These are phyloP conservation scores for Pseudochirops corinnae DNA, from an alignment of 2,797 vertebrate genomes.

Conservation along the genomic window DNA sequence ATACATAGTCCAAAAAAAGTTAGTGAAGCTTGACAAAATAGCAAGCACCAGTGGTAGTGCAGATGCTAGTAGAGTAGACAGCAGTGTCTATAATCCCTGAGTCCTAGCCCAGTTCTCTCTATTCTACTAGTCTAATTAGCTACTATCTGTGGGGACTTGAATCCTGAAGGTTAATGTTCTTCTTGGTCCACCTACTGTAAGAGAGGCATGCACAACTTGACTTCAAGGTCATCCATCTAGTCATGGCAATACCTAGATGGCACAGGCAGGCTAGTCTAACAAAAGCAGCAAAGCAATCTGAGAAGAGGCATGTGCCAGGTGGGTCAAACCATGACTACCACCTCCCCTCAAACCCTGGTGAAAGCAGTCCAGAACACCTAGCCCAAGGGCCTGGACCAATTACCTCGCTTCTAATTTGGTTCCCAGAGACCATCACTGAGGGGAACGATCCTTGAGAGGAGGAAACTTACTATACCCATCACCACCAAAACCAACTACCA, in stretches of 20 bases:
- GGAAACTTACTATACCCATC: neutral
- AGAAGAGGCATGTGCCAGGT: neutral
- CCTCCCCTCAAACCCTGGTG: neutral
- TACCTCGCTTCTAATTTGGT: neutral
- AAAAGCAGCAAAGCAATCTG: neutral
- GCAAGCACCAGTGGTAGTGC: neutral
- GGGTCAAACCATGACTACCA: neutral
- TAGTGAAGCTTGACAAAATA: neutral
- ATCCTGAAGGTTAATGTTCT: neutral
- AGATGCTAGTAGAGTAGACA: neutral
- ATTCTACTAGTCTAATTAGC: neutral
- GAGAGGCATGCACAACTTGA: neutral
- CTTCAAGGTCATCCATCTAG: neutral
- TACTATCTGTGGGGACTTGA: neutral
- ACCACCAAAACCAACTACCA: neutral
- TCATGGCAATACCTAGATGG: neutral
- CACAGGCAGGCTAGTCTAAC: neutral
- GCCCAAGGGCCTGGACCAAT: too few species aligned
- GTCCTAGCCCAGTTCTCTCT: neutral
- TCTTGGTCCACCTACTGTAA: neutral
- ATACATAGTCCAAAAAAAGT: neutral
- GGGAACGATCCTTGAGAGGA: neutral
- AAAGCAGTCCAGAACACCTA: neutral
- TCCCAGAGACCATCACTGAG: neutral
- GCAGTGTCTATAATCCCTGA: neutral